Percentiles rank a stretch among this genome's conserved stretches.
Conservation (phyloP, 92 coral and sea anemone species). For the Phymanthus crucifer region DNA sequence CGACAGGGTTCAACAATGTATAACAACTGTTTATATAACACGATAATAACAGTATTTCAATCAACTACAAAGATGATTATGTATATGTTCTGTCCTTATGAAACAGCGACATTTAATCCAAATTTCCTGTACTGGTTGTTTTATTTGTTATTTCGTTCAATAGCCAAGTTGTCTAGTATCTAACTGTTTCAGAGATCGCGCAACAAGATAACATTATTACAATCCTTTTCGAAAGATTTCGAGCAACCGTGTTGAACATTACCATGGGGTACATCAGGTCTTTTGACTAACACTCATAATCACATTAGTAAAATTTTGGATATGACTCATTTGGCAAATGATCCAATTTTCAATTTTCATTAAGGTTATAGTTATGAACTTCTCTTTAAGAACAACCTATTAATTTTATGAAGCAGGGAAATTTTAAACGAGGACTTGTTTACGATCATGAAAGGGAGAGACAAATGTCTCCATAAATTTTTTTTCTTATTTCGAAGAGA, state of each 20-base stretch:
- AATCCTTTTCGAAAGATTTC: neutral
- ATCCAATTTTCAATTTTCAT: neutral
- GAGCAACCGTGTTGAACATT: neutral
- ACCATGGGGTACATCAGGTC: slow-evolving; percentile 2
- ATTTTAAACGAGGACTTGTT: neutral
- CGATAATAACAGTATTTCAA: neutral
- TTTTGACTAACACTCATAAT: slow-evolving; percentile 10
- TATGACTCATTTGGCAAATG: neutral
- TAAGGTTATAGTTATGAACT: neutral
- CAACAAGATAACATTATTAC: neutral
- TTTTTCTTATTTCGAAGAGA: neutral
- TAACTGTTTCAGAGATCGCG: slow-evolving; percentile 26
- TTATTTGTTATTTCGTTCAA: neutral
- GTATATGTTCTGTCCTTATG: neutral
- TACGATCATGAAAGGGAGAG: neutral
- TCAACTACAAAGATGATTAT: neutral
- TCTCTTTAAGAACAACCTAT: neutral
- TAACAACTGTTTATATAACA: slow-evolving; percentile 5
- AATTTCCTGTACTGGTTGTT: slow-evolving; percentile 10
- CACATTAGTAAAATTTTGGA: slow-evolving; percentile 2
- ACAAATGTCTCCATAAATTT: neutral
- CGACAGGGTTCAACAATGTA: neutral
- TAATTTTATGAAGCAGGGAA: neutral
- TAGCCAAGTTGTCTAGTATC: slow-evolving; percentile 26
- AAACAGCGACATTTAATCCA: neutral